Evolutionary conservation across 2,888 invertebrate genomes (phyloP), one percentile per base, ranked within the genome.

Genomic region (Drosophila rellima): DNA sequence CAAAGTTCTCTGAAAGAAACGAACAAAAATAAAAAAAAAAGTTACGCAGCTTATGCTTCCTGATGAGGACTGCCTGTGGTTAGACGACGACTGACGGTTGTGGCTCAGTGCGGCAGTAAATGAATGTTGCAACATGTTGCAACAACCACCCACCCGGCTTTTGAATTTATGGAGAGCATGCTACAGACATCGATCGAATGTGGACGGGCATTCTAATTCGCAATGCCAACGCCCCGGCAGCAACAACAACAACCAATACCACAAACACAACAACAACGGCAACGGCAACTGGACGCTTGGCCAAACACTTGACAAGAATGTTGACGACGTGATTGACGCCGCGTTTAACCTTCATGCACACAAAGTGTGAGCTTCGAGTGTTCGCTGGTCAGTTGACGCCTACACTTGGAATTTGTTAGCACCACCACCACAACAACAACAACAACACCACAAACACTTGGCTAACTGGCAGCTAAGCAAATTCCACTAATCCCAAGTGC

Each of bases 61-160:
- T 80, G 80, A 82, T 77, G 82, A 82, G 83, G 82, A 88, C 82
- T 83, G 82, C 82, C 82, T 74, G 82, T 74, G 83, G 82, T 61
- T 69, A 50, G n/a, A n/a, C n/a, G 48, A 37, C 17, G 51, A 15
- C 35, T 65, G 20, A 33, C 63, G 57, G 40, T 48, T 56, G 62
- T 45, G 55, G 75, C 70, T 62, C 60, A 80, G 76, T 62, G 67
- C 55, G 70, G 64, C 74, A 61, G 45, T 62, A 65, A 68, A 71
- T 80, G 67, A 83, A 83, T 86, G 84, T 37, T 51, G 64, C 39
- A 45, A 44, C 60, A 44, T 17, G 31, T 37, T 35, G 35, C 31
- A 15, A 45, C 42, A 44, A 11, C 40, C 26, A 11, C n/a, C 44
- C 61, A 61, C 61, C 61, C 51, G 55, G 45, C n/a, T 37, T 31